Evolutionary conservation across 2,113 vertebrate genomes (phyloP).

Genomic region (Halichoerus grypus): DNA sequence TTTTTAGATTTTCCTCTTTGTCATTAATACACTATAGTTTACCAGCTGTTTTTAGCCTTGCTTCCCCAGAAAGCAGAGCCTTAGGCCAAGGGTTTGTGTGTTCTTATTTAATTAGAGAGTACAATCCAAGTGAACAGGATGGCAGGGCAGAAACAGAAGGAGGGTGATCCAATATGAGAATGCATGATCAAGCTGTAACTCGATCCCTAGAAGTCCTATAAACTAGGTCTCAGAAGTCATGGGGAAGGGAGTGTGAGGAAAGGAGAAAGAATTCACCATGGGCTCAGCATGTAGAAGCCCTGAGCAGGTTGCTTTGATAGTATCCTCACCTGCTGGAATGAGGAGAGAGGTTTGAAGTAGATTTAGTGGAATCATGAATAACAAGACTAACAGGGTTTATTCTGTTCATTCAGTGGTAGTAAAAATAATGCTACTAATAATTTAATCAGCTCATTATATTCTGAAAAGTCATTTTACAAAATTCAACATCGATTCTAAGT

Average conservation of each 20-base stretch:
- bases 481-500: background rate
- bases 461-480: background rate
- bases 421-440: background rate
- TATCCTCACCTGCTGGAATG: background rate
- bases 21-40: background rate
- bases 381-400: background rate
- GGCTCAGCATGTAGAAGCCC: background rate
- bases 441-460: background rate
- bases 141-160: background rate
- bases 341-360: background rate
- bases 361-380: background rate
- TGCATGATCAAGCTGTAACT: background rate
- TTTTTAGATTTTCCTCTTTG: background rate
- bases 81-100: background rate
- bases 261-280: background rate
- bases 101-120: background rate
- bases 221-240: background rate
- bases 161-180: background rate
- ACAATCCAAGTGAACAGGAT: background rate
- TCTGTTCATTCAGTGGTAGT: background rate
- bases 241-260: background rate
- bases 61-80: background rate
- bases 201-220: background rate
- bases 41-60: background rate
- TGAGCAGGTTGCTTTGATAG: background rate